A percentile compares a stretch with the other conserved stretches of the same genome.
phyloP scores from a whole-genome alignment of 2,797 vertebrate genomes.

The Pteronotus mesoamericanus region DNA sequence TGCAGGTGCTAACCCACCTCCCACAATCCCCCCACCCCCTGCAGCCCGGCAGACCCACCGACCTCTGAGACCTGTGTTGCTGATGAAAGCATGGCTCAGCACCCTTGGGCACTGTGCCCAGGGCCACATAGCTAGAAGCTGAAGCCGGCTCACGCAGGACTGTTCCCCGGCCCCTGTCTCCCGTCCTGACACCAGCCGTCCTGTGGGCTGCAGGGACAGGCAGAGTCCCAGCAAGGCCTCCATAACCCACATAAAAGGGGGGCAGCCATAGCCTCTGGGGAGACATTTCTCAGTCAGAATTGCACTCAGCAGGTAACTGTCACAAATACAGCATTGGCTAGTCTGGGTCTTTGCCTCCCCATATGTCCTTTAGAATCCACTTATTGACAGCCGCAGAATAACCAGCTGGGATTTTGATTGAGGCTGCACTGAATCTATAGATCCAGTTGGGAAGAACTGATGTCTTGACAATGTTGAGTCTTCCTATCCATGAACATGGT shows the following conservation, averaged over 20 bases:
- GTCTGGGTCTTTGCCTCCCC: not conserved
- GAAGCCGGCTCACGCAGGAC: no score
- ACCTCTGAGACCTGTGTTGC: not conserved
- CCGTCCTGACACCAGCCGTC: fast-evolving
- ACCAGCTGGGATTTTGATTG: not conserved
- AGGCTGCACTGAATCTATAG: not conserved
- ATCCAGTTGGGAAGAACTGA: not conserved
- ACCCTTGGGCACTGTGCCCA: not conserved
- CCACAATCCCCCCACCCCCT: not conserved
- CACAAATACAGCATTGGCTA: not conserved
- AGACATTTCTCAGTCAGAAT: not conserved
- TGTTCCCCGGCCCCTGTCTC: fast-evolving
- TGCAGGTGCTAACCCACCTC: not conserved
- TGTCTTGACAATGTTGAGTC: not conserved
- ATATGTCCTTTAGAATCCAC: no score
- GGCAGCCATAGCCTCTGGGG: no score
- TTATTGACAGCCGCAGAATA: not conserved
- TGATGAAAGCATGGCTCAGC: not conserved
- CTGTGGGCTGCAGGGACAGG: not conserved
- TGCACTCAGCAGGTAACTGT: not conserved
- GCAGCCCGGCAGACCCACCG: not conserved
- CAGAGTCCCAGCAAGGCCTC: not conserved
- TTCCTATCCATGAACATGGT: not conserved
- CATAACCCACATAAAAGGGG: not conserved
- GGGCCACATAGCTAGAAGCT: not conserved